These are phyloP conservation scores for Cantharis flavilabris DNA, from an alignment of 2,888 invertebrate species.

Conservation along the genomic window DNA sequence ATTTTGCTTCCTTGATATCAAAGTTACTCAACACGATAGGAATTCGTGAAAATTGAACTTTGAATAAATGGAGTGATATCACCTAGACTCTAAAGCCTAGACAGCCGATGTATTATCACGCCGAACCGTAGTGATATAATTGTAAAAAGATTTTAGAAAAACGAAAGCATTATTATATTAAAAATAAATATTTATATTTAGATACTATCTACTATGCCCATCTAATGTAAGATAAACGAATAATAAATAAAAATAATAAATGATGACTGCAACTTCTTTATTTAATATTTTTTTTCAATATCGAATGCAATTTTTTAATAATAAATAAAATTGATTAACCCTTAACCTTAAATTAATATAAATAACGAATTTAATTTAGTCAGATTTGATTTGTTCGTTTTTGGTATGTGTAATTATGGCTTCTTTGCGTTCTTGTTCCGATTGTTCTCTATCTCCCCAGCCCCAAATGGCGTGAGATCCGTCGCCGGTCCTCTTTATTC, in stretches of 20 bases:
- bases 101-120: neutral
- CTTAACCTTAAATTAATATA: neutral
- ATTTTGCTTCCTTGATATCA: neutral
- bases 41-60: neutral
- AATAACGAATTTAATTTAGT: neutral
- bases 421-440: constrained; percentile 46
- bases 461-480: constrained; percentile 79
- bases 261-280: neutral
- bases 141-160: neutral
- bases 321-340: neutral
- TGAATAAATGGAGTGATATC: neutral
- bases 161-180: neutral
- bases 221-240: neutral
- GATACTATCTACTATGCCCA: neutral
- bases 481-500: constrained; percentile 76
- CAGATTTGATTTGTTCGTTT: constrained; percentile 3
- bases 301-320: neutral
- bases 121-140: neutral
- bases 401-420: constrained; percentile 46
- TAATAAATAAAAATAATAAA: neutral
- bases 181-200: neutral
- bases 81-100: neutral
- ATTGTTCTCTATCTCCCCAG: constrained; percentile 75
- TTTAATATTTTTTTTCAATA: neutral
- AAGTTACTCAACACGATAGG: neutral